Evolutionary conservation across 2,113 vertebrate genomes (phyloP).

Genomic region (Thermophis baileyi): DNA sequence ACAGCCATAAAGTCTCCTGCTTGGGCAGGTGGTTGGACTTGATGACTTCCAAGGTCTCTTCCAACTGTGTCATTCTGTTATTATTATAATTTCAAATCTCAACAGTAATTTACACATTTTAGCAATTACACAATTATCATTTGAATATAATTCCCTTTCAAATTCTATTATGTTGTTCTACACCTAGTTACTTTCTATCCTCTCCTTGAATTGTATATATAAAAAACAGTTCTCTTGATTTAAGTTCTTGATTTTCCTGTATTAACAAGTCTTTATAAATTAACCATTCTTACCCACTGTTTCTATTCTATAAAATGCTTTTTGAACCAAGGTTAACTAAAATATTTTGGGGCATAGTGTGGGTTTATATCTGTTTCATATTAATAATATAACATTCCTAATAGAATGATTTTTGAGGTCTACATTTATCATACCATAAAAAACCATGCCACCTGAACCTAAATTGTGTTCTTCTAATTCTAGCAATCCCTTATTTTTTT

Average conservation of each 20-base stretch:
- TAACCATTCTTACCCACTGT: background rate
- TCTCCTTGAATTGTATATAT: background rate
- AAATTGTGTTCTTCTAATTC: background rate
- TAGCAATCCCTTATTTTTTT: background rate
- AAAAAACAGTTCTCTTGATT: background rate
- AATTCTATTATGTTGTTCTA: background rate
- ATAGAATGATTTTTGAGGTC: background rate
- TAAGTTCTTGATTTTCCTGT: background rate
- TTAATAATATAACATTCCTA: background rate
- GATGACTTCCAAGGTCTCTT: background rate
- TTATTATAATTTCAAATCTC: background rate
- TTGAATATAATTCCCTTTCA: background rate
- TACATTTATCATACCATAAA: background rate
- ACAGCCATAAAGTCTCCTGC: background rate
- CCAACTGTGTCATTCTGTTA: background rate
- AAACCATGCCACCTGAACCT: background rate
- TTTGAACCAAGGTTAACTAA: background rate
- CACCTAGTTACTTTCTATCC: background rate
- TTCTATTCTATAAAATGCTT: background rate
- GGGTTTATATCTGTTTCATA: background rate
- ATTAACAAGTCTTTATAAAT: background rate
- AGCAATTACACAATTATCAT: background rate
- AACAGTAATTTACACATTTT: background rate
- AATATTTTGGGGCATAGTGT: background rate
- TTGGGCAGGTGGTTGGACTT: background rate